Evolutionary conservation across 1,140 invertebrate species (phyloP), one percentile per base, ranked within the genome.

Genomic region (Helicorthomorpha holstii): DNA sequence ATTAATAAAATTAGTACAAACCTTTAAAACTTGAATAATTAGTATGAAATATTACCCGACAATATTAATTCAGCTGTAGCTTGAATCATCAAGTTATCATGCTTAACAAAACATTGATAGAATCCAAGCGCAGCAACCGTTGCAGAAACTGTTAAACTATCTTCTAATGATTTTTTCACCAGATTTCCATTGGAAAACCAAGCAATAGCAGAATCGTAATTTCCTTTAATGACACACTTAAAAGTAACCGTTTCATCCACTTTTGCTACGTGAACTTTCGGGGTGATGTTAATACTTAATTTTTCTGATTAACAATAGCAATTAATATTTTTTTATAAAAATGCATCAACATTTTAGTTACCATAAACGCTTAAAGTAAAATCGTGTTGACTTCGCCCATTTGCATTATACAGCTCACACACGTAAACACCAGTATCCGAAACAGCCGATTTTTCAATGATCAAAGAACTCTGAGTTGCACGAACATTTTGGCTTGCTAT

Each of bases 261-360:
- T 47, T 83, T 84, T 47, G 81, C 74, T 65, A 89, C 86, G 12
- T 94, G 90, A 89, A 80, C 53, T 83, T 76, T 58, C 83, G 74
- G 44, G 77, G 75, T 65, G 78, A 75, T 49, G 81, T 81, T 63
- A 80, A 76, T 56, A 84, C 74, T 61, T 81, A 95, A 65, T 0
- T 89, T 86, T 46, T 88, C 90, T 78, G 62, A 7, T 38, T 45
- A n/a, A n/a, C n/a, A n/a, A n/a, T n/a, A n/a, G n/a, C n/a, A n/a
- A n/a, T n/a, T n/a, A n/a, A n/a, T n/a, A n/a, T n/a, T n/a, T n/a
- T n/a, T n/a, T n/a, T n/a, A n/a, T n/a, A n/a, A n/a, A n/a, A n/a
- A n/a, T n/a, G n/a, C n/a, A n/a, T n/a, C n/a, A n/a, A n/a, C n/a
- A n/a, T n/a, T n/a, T n/a, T n/a, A n/a, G n/a, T n/a, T 45, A 45